Percentiles rank a stretch among this genome's conserved stretches.
Conservation (phyloP, 1,140 invertebrate species). For the Conus betulinus region DNA sequence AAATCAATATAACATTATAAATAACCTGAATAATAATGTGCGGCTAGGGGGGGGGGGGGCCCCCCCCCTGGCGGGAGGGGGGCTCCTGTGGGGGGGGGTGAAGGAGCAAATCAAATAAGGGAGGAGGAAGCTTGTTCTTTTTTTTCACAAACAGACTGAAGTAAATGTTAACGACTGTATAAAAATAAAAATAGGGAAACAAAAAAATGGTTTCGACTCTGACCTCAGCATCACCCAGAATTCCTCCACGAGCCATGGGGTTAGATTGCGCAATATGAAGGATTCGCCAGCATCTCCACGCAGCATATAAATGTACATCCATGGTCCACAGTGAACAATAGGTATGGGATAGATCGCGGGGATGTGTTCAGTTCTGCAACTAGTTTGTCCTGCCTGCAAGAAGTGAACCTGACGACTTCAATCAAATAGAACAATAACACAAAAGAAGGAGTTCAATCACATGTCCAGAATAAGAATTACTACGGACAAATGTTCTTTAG, state of each 20-base stretch:
- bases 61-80: too few species aligned
- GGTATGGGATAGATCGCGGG: constrained; percentile 76
- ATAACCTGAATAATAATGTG: too few species aligned
- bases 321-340: constrained; percentile 83
- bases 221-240: constrained; percentile 81
- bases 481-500: background rate
- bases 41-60: too few species aligned
- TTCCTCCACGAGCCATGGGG: constrained; percentile 83
- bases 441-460: background rate
- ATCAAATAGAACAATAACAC: background rate
- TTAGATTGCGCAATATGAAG: constrained; percentile 77
- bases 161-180: too few species aligned
- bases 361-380: constrained; percentile 69
- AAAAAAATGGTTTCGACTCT: constrained; percentile 1
- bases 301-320: constrained; percentile 83
- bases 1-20: too few species aligned
- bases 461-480: too few species aligned
- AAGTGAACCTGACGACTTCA: background rate
- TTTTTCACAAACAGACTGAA: too few species aligned
- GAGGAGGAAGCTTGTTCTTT: too few species aligned
- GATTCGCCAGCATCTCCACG: constrained; percentile 83
- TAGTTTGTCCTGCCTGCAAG: constrained; percentile 75
- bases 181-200: too few species aligned
- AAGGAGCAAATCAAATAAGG: too few species aligned
- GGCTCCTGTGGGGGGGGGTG: too few species aligned